These are phyloP conservation scores for Trachemys scripta DNA, from an alignment of 2,113 vertebrate genomes.

Conservation along the genomic window DNA sequence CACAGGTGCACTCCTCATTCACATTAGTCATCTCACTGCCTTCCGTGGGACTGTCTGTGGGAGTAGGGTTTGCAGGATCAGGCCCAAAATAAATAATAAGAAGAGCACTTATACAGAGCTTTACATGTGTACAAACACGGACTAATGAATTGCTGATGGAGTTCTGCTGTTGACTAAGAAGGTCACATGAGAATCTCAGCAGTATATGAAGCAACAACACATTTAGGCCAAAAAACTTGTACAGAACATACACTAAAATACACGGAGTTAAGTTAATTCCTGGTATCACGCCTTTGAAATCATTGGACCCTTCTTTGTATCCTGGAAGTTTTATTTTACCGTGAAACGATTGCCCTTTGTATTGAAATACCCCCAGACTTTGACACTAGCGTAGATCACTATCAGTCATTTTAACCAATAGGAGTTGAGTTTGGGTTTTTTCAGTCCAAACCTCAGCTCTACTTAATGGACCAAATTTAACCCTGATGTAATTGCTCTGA, in stretches of 20 bases:
- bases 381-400: background rate
- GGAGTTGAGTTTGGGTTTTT: background rate
- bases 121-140: conserved; percentile 70
- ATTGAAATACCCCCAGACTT: conserved; percentile 30
- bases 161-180: conserved; percentile 62
- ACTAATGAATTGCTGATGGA: conserved; percentile 69
- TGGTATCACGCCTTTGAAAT: conserved; percentile 29
- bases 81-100: conserved; percentile 59
- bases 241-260: background rate
- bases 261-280: background rate
- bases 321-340: conserved; percentile 16
- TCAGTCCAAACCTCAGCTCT: background rate
- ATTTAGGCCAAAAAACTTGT: conserved; percentile 54
- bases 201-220: conserved; percentile 44
- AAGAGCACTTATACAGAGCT: conserved; percentile 50
- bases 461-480: background rate
- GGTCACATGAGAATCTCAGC: conserved; percentile 47
- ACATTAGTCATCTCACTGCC: background rate
- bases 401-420: conserved; percentile 24
- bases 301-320: conserved; percentile 11
- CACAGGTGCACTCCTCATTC: background rate
- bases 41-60: conserved; percentile 34
- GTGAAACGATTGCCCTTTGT: conserved; percentile 24
- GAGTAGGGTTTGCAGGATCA: conserved; percentile 35
- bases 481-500: background rate